Percentiles rank a stretch among this genome's conserved stretches.
These are phyloP conservation scores for Lateolabrax maculatus DNA, from an alignment of 2,797 vertebrate genomes.

Conservation along the genomic window DNA sequence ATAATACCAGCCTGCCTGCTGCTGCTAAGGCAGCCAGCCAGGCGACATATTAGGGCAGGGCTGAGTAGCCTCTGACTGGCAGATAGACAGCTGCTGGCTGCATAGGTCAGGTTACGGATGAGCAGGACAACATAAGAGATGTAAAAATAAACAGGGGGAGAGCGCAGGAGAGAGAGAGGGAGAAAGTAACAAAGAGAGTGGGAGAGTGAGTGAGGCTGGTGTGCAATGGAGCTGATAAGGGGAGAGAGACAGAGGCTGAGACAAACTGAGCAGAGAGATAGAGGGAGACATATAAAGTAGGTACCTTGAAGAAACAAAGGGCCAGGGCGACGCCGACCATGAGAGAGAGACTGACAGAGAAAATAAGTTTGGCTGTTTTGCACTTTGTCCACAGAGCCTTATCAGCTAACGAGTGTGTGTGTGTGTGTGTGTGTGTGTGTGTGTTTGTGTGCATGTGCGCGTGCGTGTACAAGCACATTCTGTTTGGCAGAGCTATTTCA, in stretches of 20 bases:
- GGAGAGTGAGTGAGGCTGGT: not conserved
- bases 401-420: constrained; percentile 21
- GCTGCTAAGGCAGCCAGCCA: constrained; percentile 36
- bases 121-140: constrained; percentile 29
- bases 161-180: not conserved
- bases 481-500: not conserved
- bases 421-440: not conserved
- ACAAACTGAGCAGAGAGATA: constrained; percentile 28
- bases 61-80: constrained; percentile 43
- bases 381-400: constrained; percentile 33
- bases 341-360: constrained; percentile 24
- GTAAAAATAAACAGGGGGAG: constrained; percentile 63
- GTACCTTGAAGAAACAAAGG: constrained; percentile 51
- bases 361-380: constrained; percentile 44
- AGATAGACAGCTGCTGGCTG: constrained; percentile 56
- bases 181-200: constrained; percentile 4
- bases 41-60: constrained; percentile 53
- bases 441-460: not conserved
- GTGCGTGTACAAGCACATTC: not conserved
- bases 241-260: constrained; percentile 31
- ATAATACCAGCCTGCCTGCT: constrained; percentile 37
- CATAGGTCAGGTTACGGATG: constrained; percentile 50
- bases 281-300: constrained; percentile 25
- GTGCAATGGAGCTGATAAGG: constrained; percentile 39
- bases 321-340: not conserved